Conservation (phyloP, 2,888 invertebrate genomes). For the Cantharis rustica region DNA sequence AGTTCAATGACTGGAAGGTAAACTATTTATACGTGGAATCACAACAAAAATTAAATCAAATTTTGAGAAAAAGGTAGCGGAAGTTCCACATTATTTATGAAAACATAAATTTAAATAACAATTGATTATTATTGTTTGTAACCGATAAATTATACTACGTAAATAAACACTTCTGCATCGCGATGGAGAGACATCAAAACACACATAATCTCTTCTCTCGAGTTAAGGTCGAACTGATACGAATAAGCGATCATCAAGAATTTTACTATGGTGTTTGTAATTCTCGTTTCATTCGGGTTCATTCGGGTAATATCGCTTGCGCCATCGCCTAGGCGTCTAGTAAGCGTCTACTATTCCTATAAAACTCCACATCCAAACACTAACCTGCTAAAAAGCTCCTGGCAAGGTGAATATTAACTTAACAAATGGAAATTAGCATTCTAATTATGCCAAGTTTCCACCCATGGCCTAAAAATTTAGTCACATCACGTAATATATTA, state of each 20-base stretch:
- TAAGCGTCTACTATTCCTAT: slow-evolving; percentile 19
- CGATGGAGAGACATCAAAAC: slow-evolving; percentile 2
- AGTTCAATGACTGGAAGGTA: slow-evolving; percentile 2
- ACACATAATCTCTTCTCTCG: slow-evolving; percentile 10
- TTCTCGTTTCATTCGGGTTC: slow-evolving; percentile 8
- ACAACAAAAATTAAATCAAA: slow-evolving; percentile 5
- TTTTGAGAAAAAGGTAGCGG: background rate
- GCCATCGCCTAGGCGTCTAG: slow-evolving; percentile 25
- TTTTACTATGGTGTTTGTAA: slow-evolving; percentile 12
- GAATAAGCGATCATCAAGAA: slow-evolving; percentile 8
- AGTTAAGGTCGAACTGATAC: slow-evolving; percentile 26
- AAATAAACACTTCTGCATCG: slow-evolving; percentile 25
- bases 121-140: background rate
- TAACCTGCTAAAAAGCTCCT: background rate
- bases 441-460: background rate
- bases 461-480: background rate
- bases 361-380: slow-evolving; percentile 1
- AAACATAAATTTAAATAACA: background rate
- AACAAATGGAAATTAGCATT: background rate
- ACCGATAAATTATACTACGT: slow-evolving; percentile 9
- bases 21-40: background rate
- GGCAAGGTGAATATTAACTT: background rate
- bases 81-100: background rate
- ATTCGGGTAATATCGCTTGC: slow-evolving; percentile 20
- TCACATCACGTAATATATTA: background rate